These are phyloP conservation scores for Nestor notabilis DNA, from an alignment of 2,113 vertebrate genomes.

Conservation along the genomic window DNA sequence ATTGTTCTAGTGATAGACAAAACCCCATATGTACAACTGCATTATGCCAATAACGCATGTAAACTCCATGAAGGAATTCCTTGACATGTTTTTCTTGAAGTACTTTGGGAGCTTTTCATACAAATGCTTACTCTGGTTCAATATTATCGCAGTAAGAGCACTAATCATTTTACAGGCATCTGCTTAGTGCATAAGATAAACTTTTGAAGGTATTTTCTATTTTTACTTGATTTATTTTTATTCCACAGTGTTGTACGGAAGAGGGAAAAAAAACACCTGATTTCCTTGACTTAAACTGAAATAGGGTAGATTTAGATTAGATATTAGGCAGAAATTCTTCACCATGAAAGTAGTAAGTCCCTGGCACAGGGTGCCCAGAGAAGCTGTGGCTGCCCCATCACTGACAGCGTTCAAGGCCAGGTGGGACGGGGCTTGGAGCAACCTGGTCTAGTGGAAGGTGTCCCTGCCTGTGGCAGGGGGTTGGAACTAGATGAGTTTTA, in stretches of 20 bases:
- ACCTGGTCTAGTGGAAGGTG: neutral
- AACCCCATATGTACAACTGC: neutral
- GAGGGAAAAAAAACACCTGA: neutral
- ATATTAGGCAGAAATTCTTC: neutral
- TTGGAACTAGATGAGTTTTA: neutral
- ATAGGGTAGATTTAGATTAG: neutral
- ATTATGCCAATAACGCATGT: neutral
- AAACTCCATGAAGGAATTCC: neutral
- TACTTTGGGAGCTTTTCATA: neutral
- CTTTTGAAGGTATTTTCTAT: neutral
- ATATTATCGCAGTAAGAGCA: neutral
- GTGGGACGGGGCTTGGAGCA: neutral
- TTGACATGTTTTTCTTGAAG: neutral
- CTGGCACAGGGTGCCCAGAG: neutral
- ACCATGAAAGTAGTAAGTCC: neutral
- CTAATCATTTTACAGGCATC: neutral
- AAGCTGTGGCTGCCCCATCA: neutral
- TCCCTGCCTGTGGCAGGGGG: neutral
- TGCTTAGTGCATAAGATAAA: neutral
- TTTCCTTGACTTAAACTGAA: neutral
- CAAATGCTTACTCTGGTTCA: neutral
- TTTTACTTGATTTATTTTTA: neutral
- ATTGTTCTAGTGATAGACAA: neutral
- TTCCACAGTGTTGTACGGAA: neutral
- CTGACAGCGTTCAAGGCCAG: neutral